phyloP scores from a whole-genome alignment of 2,888 invertebrate genomes.

The Drosophila gaucha region DNA sequence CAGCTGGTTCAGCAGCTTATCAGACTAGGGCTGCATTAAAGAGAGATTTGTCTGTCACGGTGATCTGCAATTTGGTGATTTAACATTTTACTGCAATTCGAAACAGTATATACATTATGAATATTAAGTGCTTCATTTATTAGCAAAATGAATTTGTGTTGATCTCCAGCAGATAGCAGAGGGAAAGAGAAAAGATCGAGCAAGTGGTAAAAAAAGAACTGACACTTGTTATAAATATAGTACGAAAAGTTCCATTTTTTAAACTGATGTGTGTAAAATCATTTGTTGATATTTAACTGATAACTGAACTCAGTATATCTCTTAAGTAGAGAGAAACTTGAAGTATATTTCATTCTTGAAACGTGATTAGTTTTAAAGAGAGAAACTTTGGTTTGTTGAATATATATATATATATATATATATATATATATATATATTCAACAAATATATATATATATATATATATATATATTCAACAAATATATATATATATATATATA shows the following conservation, averaged over 20 bases:
- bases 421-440: no score
- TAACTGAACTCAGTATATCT: not conserved
- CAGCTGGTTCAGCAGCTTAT: constrained; percentile 65
- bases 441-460: no score
- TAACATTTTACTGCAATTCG: constrained; percentile 9
- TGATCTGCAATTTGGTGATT: constrained; percentile 47
- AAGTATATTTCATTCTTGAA: not conserved
- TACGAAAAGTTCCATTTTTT: not conserved
- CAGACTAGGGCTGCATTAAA: constrained; percentile 51
- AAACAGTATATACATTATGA: constrained; percentile 14
- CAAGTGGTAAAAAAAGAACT: not conserved
- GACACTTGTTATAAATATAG: constrained; percentile 12
- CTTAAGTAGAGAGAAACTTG: not conserved
- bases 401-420: no score
- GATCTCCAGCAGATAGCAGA: constrained; percentile 5
- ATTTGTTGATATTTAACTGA: constrained; percentile 2
- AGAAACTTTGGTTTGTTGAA: not conserved
- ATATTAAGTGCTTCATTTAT: constrained; percentile 45
- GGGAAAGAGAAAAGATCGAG: constrained; percentile 14
- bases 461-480: no score
- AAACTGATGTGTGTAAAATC: constrained; percentile 5
- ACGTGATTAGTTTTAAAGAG: not conserved
- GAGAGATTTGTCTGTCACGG: constrained; percentile 55
- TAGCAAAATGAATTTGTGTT: constrained; percentile 20
- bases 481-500: no score